Evolutionary conservation across 2,113 vertebrate species (phyloP), one percentile per base, ranked within the genome.

Genomic region (Propithecus coquereli): DNA sequence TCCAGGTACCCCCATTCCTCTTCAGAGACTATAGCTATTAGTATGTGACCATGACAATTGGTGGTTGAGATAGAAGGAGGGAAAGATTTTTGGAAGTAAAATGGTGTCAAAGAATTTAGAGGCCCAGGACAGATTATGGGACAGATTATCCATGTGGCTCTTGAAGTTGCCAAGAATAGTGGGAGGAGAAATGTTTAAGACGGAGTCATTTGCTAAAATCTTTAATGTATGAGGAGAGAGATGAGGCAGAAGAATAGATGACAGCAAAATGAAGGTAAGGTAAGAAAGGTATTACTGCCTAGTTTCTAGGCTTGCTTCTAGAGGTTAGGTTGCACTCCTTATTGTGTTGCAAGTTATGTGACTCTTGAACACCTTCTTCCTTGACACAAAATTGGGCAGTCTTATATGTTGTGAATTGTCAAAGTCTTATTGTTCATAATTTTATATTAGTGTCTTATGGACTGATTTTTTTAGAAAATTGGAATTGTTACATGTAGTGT

Each of bases 141-240:
- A 11, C 45, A 85, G 32, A 61, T 94, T 92, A 76, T 73, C 14
- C 66, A 0, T 92, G 16, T 85, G 61, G 20, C 47, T 93, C n/a
- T 81, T 95, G 70, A 91, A 90, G 80, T 86, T 96, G 47, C 80
- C 37, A 59, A 90, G 32, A 94, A 90, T 76, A 90, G 54, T 54
- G 37, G 45, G 25, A 82, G 63, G 68, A 86, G 61, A 88, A 81
- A 79, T 83, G 65, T 18, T 94, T 61, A 83, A 86, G 47, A 63
- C 5, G 47, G 40, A 88, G 27, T 87, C 54, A 87, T 34, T 20
- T 73, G 20, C 65, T 94, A n/a, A 96, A 93, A 63, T 66, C 50
- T 95, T 93, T 43, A 73, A 20, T 81, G 37, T 87, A 63, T 90
- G 32, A 90, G 32, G 37, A 54, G 12, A 91, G 43, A 80, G 65